Percentiles rank a stretch among this genome's conserved stretches.
Conservation (phyloP, 2,113 vertebrate species). For the Eleginops maclovinus region DNA sequence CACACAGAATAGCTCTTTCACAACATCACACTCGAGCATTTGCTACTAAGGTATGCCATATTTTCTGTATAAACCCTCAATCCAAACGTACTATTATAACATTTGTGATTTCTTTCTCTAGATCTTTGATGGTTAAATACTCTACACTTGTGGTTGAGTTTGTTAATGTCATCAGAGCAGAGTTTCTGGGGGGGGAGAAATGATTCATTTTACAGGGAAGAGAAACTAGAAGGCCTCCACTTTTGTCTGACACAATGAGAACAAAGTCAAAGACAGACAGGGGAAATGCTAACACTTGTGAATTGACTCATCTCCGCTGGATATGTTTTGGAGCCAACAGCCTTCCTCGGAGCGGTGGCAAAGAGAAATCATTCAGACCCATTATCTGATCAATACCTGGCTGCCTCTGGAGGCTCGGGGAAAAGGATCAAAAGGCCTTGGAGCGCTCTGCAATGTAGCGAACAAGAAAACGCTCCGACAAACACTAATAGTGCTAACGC, state of each 20-base stretch:
- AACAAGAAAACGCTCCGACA: conserved; percentile 56
- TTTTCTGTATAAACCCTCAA: background rate
- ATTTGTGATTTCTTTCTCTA: background rate
- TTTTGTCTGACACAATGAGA: conserved; percentile 59
- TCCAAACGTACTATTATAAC: background rate
- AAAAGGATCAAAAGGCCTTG: conserved; percentile 68
- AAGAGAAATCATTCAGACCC: conserved; percentile 69
- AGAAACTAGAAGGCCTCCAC: conserved; percentile 69
- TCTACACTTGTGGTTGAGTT: background rate
- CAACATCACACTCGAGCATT: background rate
- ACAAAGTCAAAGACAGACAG: conserved; percentile 60
- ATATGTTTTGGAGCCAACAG: conserved; percentile 53
- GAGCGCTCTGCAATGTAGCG: conserved; percentile 33
- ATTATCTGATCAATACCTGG: conserved; percentile 76
- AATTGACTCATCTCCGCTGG: conserved; percentile 71
- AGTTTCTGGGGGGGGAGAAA: conserved; percentile 55
- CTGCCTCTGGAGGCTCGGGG: conserved; percentile 47
- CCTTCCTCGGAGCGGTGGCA: conserved; percentile 40
- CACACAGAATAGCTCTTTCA: background rate
- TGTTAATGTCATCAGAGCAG: conserved; percentile 15
- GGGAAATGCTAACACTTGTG: conserved; percentile 61
- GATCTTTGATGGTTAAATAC: background rate
- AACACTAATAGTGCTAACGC: conserved; percentile 59
- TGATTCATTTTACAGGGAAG: conserved; percentile 58
- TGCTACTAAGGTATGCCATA: background rate